phyloP scores from a whole-genome alignment of 2,888 invertebrate species.

The Chaetogeoica ovagalla region DNA sequence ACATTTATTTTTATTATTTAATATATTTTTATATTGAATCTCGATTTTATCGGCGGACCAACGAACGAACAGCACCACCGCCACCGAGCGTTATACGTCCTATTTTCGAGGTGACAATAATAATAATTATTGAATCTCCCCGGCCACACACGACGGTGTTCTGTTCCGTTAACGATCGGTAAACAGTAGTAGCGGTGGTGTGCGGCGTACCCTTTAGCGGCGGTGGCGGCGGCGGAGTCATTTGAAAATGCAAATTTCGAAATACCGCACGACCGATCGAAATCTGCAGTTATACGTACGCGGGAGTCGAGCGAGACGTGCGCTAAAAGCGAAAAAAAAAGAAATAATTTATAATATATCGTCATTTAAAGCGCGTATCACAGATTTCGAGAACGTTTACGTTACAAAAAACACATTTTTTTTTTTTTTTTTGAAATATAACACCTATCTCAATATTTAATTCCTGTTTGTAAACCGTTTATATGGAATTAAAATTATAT shows the following conservation, averaged over 20 bases:
- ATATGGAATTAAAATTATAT: no score
- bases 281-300: background rate
- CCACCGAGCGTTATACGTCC: background rate
- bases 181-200: slow-evolving; percentile 10
- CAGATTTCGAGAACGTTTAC: no score
- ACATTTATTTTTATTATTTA: slow-evolving; percentile 29
- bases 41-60: slow-evolving; percentile 46
- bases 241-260: slow-evolving; percentile 45
- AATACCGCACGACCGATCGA: background rate
- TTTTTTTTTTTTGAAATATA: no score
- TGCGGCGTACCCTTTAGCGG: background rate
- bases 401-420: no score
- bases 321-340: slow-evolving; percentile 1
- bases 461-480: no score
- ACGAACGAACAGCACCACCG: slow-evolving; percentile 36
- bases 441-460: no score
- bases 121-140: slow-evolving; percentile 14
- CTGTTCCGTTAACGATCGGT: slow-evolving; percentile 38
- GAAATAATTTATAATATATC: background rate
- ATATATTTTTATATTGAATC: slow-evolving; percentile 22
- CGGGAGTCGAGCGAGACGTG: no score
- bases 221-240: background rate
- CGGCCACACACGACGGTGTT: slow-evolving; percentile 48
- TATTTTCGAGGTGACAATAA: slow-evolving; percentile 53
- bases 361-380: no score